phyloP scores from a whole-genome alignment of 2,113 vertebrate genomes.

The Callaeas wilsoni region DNA sequence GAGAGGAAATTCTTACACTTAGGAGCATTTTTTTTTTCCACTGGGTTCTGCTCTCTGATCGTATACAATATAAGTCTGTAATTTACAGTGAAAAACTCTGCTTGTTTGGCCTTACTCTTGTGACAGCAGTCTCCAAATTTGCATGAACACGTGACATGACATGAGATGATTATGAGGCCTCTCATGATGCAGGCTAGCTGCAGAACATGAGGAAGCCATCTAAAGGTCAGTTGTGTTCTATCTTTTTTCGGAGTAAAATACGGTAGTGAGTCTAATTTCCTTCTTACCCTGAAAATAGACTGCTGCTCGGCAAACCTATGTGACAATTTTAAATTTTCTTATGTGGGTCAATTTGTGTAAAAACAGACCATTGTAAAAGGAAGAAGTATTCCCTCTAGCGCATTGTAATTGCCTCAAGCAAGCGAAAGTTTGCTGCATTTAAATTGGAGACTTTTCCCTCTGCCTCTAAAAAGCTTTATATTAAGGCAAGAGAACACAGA shows the following conservation, averaged over 20 bases:
- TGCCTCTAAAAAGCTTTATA: neutral
- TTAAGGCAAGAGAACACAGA: neutral
- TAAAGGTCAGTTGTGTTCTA: neutral
- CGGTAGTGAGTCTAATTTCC: neutral
- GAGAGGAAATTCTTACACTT: neutral
- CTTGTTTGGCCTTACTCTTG: neutral
- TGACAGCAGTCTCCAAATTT: neutral
- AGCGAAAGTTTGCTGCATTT: neutral
- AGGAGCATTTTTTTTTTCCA: neutral
- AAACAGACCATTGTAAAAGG: neutral
- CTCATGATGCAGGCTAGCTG: neutral
- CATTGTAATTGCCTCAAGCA: neutral
- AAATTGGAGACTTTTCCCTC: neutral
- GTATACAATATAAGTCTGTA: neutral
- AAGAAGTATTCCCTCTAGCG: neutral
- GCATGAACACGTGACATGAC: neutral
- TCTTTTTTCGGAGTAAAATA: neutral
- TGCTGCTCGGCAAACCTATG: neutral
- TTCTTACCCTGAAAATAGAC: neutral
- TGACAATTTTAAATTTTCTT: neutral
- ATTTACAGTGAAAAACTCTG: neutral
- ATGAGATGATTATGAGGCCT: neutral
- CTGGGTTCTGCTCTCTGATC: neutral
- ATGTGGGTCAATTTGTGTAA: neutral
- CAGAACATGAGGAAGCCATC: neutral